phyloP scores from a whole-genome alignment of 2,888 invertebrate genomes.

The Allygus modestus region DNA sequence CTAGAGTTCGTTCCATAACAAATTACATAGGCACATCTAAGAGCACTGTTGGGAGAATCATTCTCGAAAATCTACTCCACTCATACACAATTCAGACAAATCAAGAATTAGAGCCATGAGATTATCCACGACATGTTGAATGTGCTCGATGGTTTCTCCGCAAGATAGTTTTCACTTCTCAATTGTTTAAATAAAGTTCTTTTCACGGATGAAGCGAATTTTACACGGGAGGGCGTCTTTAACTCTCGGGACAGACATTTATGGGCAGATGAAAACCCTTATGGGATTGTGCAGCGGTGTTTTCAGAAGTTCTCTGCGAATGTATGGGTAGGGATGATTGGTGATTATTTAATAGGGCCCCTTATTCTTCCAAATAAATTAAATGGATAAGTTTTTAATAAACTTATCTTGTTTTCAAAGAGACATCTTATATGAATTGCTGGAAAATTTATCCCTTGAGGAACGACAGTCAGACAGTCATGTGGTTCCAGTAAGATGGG shows the following conservation, averaged over 20 bases:
- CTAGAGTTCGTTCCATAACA: background rate
- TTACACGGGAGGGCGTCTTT: background rate
- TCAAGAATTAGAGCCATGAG: background rate
- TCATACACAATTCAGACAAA: slow-evolving; percentile 2
- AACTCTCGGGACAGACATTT: background rate
- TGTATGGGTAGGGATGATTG: background rate
- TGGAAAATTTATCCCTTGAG: background rate
- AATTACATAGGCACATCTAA: background rate
- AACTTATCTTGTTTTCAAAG: too few species aligned
- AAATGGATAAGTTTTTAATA: background rate
- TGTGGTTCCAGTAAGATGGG: slow-evolving; percentile 58
- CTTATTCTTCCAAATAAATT: background rate
- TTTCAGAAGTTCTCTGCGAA: slow-evolving; percentile 26
- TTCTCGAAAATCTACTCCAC: background rate
- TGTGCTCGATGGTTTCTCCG: background rate
- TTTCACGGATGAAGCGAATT: background rate
- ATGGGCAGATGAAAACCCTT: background rate
- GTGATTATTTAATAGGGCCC: background rate
- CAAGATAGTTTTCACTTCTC: background rate
- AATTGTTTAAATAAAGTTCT: background rate
- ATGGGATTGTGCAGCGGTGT: background rate
- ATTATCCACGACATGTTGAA: background rate
- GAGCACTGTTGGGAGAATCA: background rate
- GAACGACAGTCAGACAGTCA: background rate
- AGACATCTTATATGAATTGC: slow-evolving; percentile 19